phyloP scores from a whole-genome alignment of 2,113 vertebrate species.

The Gnathonemus echidnorhynchus region DNA sequence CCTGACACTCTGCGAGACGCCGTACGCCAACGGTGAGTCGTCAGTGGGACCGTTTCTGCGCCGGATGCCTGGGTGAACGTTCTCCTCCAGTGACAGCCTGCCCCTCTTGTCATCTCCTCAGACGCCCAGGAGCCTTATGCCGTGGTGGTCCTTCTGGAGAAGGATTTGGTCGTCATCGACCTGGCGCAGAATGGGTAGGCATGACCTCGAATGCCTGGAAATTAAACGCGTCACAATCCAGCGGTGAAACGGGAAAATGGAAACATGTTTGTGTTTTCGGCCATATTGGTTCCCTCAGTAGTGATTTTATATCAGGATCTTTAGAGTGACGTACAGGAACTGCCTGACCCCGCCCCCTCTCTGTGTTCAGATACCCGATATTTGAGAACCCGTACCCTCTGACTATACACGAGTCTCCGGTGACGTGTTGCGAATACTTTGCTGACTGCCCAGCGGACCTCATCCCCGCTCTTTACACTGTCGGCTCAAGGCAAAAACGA shows the following conservation, averaged over 20 bases:
- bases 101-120: slow-evolving; percentile 37
- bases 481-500: slow-evolving; percentile 88
- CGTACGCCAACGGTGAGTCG: slow-evolving; percentile 85
- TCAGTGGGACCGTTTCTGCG: not conserved
- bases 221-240: not conserved
- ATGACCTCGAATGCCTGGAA: not conserved
- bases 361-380: slow-evolving; percentile 56
- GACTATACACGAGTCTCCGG: slow-evolving; percentile 63
- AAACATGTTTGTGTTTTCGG: not conserved
- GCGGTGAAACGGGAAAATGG: not conserved
- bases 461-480: slow-evolving; percentile 93
- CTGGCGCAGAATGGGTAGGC: slow-evolving; percentile 94
- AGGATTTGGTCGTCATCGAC: slow-evolving; percentile 94
- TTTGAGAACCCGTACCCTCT: slow-evolving; percentile 66
- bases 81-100: not conserved
- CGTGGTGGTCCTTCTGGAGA: slow-evolving; percentile 91
- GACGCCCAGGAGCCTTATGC: slow-evolving; percentile 97
- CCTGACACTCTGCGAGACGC: slow-evolving; percentile 93
- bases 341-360: not conserved
- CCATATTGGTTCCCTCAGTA: not conserved
- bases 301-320: not conserved
- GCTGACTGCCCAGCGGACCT: slow-evolving; percentile 91
- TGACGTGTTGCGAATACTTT: slow-evolving; percentile 95
- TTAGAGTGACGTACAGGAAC: not conserved
- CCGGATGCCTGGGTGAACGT: not conserved